Base-by-base conservation (phyloP, 1,140 invertebrate species). In the Potamilus streckersoni region DNA sequence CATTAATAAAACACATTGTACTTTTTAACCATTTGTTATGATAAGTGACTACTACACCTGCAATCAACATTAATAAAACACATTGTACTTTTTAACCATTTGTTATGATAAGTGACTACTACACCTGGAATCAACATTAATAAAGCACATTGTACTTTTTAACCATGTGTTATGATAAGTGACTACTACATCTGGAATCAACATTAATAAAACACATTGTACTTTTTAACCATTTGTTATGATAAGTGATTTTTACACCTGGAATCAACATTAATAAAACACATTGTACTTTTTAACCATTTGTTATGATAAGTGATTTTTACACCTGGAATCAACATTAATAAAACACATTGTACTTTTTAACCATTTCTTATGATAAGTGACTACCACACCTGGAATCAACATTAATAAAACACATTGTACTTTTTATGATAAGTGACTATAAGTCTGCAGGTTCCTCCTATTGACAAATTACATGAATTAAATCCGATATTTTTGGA, bases 101-200 rank as follows among this genome's bases (percentile, higher is more conserved):
- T 38, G 38, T 38, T 38, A 38, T 38, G 4, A 38, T 38, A 8
- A n/a, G n/a, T n/a, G n/a, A n/a, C n/a, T n/a, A n/a, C 97, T 57
- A 99, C 97, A 61, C 97, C 79, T 80, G 64, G 31, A 69, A 72
- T 17, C 19, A n/a, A 67, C 49, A 49, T 67, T 19, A 23, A 23
- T 23, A 23, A 23, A 56, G 20, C 31, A 27, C 1, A 55, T 67
- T 55, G 38, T 38, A 38, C 38, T 38, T 38, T 38, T 38, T 8
- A 38, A 38, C 38, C 8, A 8, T 38, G 1, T 38, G 38, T 38
- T 38, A 38, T 38, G 4, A 38, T 38, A 8, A n/a, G n/a, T n/a
- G n/a, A n/a, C n/a, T n/a, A n/a, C 97, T 57, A 99, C 97, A 61
- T 97, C 79, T 80, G 64, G 31, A 69, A 72, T 17, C 19, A n/a